Base-by-base conservation (phyloP, 2,797 vertebrate species). In the Acipenser oxyrinchus region DNA sequence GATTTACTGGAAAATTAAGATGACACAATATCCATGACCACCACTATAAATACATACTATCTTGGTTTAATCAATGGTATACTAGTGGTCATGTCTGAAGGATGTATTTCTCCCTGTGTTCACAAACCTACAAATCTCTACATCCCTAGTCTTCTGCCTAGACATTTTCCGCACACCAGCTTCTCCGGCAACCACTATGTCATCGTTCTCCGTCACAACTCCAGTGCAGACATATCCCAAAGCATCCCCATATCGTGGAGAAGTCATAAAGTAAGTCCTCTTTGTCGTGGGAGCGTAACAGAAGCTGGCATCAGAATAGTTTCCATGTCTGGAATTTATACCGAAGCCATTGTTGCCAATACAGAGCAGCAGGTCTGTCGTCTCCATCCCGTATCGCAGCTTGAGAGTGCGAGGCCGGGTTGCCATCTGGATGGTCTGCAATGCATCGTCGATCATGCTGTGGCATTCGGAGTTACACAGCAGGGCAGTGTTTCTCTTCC, bases 311-410 rank as follows among this genome's bases (percentile, higher is more conserved):
- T 96, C 91, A 8, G 89, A 87, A 0, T 85, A 86, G 71, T 79
- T 94, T 51, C 89, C 89, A 0, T 85, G 89, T 9, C 87, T 84
- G 15, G 88, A 90, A 52, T 89, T 84, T 68, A 91, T 83, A 7
- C 91, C 92, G 0, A 87, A 79, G 6, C 83, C 78, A 60, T 91
- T 84, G 69, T 91, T 94, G 65, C 94, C 93, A 2, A 95, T 75
- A 74, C 94, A 95, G 62, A 95, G 90, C 67, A 96, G 81, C 67
- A 95, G 84, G 61, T 86, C 86, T 0, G 93, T 90, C 1, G 87
- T 92, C 79, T 94, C 93, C 94, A 96, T 96, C 74, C 94, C 93
- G 0, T 95, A 95, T 1, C 93, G 87, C 13, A 96, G 89, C 62
- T 81, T 79, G 3, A 82, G 82, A 6, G 86, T 74, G n/a, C 76